Percentiles rank a stretch among this genome's conserved stretches.
These are phyloP conservation scores for Elymnias hypermnestra DNA, from an alignment of 1,140 invertebrate species.

Conservation along the genomic window DNA sequence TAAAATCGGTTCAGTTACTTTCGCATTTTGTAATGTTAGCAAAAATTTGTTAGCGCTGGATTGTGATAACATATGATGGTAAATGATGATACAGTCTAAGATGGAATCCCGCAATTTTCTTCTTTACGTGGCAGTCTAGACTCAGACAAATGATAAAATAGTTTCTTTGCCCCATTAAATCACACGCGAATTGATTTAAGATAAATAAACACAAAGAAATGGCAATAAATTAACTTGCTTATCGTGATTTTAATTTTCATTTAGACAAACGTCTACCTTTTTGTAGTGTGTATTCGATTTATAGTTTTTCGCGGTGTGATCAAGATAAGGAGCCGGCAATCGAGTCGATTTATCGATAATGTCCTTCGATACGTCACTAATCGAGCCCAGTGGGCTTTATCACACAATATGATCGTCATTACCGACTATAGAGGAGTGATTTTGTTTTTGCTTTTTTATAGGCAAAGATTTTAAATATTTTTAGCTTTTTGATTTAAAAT, in stretches of 20 bases:
- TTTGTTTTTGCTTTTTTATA: conserved; percentile 43
- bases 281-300: conserved; percentile 16
- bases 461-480: no score
- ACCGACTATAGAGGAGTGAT: conserved; percentile 32
- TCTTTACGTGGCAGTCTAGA: no score
- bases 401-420: conserved; percentile 58
- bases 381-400: conserved; percentile 52
- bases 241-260: conserved; percentile 14
- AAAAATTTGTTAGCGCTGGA: no score
- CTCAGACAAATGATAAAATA: no score
- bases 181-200: not conserved
- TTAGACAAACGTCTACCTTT: conserved; percentile 11
- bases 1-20: no score
- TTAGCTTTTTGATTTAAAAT: no score
- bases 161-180: conserved; percentile 1
- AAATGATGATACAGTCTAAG: no score
- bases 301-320: conserved; percentile 31
- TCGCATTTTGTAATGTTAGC: no score
- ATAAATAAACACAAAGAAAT: not conserved
- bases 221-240: conserved; percentile 8
- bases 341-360: conserved; percentile 60
- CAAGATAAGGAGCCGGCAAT: conserved; percentile 46
- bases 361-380: conserved; percentile 55
- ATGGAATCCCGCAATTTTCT: no score
- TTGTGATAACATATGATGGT: no score